A percentile compares a stretch with the other conserved stretches of the same genome.
These are phyloP conservation scores for Caenorhabditis uteleia DNA, from an alignment of 2,888 invertebrate species.

Conservation along the genomic window DNA sequence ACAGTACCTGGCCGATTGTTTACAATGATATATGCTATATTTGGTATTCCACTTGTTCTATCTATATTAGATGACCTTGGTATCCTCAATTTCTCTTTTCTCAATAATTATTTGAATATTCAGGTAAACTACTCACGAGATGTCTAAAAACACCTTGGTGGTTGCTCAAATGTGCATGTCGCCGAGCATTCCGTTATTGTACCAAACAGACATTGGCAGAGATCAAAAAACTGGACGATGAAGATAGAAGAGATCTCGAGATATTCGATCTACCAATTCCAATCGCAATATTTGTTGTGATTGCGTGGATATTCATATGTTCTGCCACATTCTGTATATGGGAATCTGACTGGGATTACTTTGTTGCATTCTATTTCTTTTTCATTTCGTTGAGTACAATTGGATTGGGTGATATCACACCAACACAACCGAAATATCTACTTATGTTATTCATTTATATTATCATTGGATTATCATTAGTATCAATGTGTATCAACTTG, in stretches of 20 bases:
- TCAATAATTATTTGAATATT: constrained; percentile 9
- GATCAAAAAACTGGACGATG: constrained; percentile 58
- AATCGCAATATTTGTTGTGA: constrained; percentile 82
- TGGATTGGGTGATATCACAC: constrained; percentile 70
- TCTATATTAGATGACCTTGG: constrained; percentile 82
- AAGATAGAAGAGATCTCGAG: constrained; percentile 73
- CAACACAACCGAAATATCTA: constrained; percentile 83
- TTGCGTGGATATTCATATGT: constrained; percentile 86
- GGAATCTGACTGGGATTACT: constrained; percentile 81
- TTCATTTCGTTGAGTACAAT: constrained; percentile 82
- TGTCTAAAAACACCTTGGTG: constrained; percentile 66
- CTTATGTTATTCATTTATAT: constrained; percentile 89
- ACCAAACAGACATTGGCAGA: constrained; percentile 65
- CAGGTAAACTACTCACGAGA: constrained; percentile 62
- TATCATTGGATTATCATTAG: constrained; percentile 91
- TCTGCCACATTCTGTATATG: constrained; percentile 77
- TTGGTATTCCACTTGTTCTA: constrained; percentile 93
- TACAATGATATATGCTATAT: constrained; percentile 89
- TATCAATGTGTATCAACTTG: constrained; percentile 96
- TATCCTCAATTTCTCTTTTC: constrained; percentile 3
- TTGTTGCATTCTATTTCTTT: constrained; percentile 93
- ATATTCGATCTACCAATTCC: constrained; percentile 93
- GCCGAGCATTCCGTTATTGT: constrained; percentile 64
- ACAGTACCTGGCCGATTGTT: constrained; percentile 84
- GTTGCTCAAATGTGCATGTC: constrained; percentile 61